phyloP scores from a whole-genome alignment of 2,888 invertebrate species.

The Dicycla oo region DNA sequence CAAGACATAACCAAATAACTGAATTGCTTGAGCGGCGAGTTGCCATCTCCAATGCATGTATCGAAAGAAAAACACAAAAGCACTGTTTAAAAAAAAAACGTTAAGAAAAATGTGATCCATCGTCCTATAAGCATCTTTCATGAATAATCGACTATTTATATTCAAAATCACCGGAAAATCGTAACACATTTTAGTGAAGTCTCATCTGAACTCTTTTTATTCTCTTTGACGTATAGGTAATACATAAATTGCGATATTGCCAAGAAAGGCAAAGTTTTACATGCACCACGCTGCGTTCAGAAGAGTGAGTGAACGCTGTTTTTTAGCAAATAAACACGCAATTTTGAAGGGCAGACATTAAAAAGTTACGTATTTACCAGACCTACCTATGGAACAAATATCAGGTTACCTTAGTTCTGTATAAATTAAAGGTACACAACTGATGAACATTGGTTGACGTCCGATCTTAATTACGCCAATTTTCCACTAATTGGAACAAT shows the following conservation, averaged over 20 bases:
- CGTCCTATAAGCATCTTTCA: no score
- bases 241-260: slow-evolving; percentile 80
- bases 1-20: no score
- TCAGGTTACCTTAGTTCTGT: slow-evolving; percentile 10
- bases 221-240: slow-evolving; percentile 72
- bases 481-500: slow-evolving; percentile 51
- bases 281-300: slow-evolving; percentile 68
- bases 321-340: slow-evolving; percentile 57
- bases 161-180: no score
- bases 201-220: slow-evolving; percentile 27
- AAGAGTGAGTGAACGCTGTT: slow-evolving; percentile 62
- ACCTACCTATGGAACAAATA: slow-evolving; percentile 20
- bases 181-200: no score
- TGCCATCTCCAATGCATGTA: no score
- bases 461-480: slow-evolving; percentile 50
- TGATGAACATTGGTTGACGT: slow-evolving; percentile 65
- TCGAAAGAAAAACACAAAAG: no score
- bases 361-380: slow-evolving; percentile 13
- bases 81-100: no score
- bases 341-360: slow-evolving; percentile 32
- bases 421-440: slow-evolving; percentile 32
- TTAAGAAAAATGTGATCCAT: no score
- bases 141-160: no score
- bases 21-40: no score
- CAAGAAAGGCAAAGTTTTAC: slow-evolving; percentile 83